Evolutionary conservation across 1,140 invertebrate genomes (phyloP), one percentile per base, ranked within the genome.

Genomic region (Eumaeus atala): DNA sequence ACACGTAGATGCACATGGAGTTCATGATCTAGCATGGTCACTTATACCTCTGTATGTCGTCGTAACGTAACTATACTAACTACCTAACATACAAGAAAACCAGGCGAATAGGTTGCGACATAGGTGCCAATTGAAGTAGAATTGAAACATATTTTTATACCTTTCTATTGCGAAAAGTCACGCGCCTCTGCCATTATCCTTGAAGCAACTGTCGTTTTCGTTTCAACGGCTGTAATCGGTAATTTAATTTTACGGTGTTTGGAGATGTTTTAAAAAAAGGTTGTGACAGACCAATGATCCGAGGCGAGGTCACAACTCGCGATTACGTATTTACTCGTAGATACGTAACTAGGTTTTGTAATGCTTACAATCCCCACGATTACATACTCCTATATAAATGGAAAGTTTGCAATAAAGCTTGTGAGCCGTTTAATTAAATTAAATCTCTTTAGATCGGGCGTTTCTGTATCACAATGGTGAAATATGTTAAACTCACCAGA

Each of bases 221-320:
- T 74, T 66, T 64, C 64, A 66, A 69, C 68, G 68, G 57, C 60
- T 62, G 69, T 77, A 79, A 73, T 62, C 62, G 62, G 54, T 67
- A 70, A 70, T 82, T 65, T 63, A 78, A 74, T 82, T 79, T 74
- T 62, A 77, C 78, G 76, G 76, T 72, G 70, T 71, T 74, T 74
- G 66, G 55, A 69, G 61, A 55, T 56, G 61, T 51, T 62, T 28
- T 67, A 74, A 79, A 81, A 76, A 75, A 66, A 66, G 59, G 58
- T 67, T 70, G 70, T 74, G 76, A 70, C 64, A 64, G 64, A 59
- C 62, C 53, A 60, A 47, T 72, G 68, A 72, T 70, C 69, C 70
- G 68, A 51, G 54, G 48, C 59, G 47, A 54, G 65, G 66, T 66
- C 56, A 66, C 35, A 56, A 57, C 59, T 64, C 50, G 58, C 53